Base-by-base conservation (phyloP, 1,140 invertebrate genomes). In the Halesus radiatus region DNA sequence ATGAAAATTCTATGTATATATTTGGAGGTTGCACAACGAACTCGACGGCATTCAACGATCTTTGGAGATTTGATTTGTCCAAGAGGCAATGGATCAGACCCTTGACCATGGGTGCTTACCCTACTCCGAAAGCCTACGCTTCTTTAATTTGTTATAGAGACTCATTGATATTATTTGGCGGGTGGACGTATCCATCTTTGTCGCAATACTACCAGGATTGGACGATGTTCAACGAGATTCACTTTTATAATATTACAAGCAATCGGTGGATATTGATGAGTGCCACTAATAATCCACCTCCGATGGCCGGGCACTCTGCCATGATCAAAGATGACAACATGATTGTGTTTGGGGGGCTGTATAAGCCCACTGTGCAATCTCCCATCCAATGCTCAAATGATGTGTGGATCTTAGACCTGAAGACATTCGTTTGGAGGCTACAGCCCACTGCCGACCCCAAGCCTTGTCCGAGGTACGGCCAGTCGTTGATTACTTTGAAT, bases 11-110 rank as follows among this genome's bases (percentile, higher is more conserved):
- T 3, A 96, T 99, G 96, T 99, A 96, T 87, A 93, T 99, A 37
- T 99, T 99, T 92, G 98, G 98, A 64, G 98, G 98, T 1, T 98
- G 96, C 84, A 98, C 97, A n/a, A 95, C 95, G 37, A 95, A 96
- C 52, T 95, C 94, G 84, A 99, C 98, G 20, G 97, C 98, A 10
- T 99, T 99, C 85, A 99, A 99, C 91, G 98, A 99, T 90, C 90
- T 99, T 8, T 99, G 98, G 98, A 92, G 92, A 83, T 93, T 99
- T 87, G 96, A 99, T 91, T 91, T 99, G 58, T 94, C 95, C 7
- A 94, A 92, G 60, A 91, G 96, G 85, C 91, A 93, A 83, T 98
- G 97, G 97, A 90, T 93, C 6, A 90, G 96, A 84, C 94, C 95
- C 0, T 87, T 95, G 13, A 94, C 95, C 1, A 93, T 93, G 87